Evolutionary conservation across 2,888 invertebrate species (phyloP).

Genomic region (Oscheius onirici): DNA sequence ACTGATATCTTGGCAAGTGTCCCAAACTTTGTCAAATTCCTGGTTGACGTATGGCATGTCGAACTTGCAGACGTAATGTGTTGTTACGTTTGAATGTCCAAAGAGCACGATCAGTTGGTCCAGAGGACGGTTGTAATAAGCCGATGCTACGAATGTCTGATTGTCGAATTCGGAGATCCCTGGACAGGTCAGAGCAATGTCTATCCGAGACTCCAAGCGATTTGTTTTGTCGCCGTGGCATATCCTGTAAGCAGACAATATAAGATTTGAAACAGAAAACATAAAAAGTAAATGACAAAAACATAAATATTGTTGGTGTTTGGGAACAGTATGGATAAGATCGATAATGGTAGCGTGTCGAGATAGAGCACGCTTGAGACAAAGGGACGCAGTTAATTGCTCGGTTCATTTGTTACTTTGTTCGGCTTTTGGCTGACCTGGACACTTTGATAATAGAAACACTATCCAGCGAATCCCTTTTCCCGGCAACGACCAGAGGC

Average conservation of each 20-base stretch:
- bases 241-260: neutral
- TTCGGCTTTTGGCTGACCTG: neutral
- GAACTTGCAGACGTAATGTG: constrained; percentile 31
- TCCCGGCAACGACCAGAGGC: constrained; percentile 27
- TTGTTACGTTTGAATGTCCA: constrained; percentile 17
- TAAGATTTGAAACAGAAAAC: too few species aligned
- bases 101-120: constrained; percentile 37
- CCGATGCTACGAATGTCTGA: constrained; percentile 36
- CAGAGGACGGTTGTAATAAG: constrained; percentile 25
- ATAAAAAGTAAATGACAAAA: neutral
- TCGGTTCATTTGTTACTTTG: neutral
- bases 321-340: neutral
- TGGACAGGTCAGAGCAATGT: constrained; percentile 8
- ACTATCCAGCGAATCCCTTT: neutral
- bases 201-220: constrained; percentile 26
- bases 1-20: constrained; percentile 38
- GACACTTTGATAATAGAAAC: constrained; percentile 13
- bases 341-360: neutral
- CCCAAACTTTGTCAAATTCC: constrained; percentile 39
- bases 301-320: neutral
- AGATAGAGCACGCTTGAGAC: neutral
- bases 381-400: neutral
- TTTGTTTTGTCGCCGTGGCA: constrained; percentile 16
- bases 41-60: constrained; percentile 37
- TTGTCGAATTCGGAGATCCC: neutral